Base-by-base conservation (phyloP, 1,140 invertebrate species). In the Pectinophora gossypiella region DNA sequence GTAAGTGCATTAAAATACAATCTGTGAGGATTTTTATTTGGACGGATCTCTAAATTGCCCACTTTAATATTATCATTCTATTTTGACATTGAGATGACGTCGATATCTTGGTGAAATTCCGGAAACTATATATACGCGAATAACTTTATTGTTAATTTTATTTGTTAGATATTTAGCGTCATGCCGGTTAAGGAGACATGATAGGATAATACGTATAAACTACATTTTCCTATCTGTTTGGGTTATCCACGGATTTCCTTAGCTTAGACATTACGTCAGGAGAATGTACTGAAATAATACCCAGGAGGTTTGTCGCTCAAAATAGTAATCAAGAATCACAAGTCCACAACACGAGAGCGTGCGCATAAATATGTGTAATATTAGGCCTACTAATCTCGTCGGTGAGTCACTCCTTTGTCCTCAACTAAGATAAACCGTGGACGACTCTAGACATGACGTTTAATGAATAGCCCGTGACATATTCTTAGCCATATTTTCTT, bases 321-420 rank as follows among this genome's bases (percentile, higher is more conserved):
- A 77, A 76, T 74, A 76, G 66, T 60, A 66, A 72, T 72, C 62
- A 68, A 70, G 67, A 69, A 50, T 27, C 12, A 27, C 23, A 27
- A 27, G 5, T 27, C 12, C 23, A 27, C 56, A 66, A 70, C 70
- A 64, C 60, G 15, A 18, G 1, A 19, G 32, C 35, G 63, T 56
- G 58, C 54, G 49, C 57, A 52, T 59, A 12, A 5, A 61, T 62
- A 57, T 68, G 69, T 65, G 54, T 66, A 64, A 71, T 76, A 76
- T 77, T 73, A 72, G 74, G 66, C 60, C 62, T 68, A 70, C 69
- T 72, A 79, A 75, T 75, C 66, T 72, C 42, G 68, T 64, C 69
- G 67, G 46, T 80, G 79, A 80, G 53, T 80, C 79, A 83, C 43
- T 52, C 53, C 76, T 79, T 82, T 82, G 76, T 82, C 59, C 51